Conservation (phyloP, 2,797 vertebrate genomes). For the Bovichtus diacanthus region DNA sequence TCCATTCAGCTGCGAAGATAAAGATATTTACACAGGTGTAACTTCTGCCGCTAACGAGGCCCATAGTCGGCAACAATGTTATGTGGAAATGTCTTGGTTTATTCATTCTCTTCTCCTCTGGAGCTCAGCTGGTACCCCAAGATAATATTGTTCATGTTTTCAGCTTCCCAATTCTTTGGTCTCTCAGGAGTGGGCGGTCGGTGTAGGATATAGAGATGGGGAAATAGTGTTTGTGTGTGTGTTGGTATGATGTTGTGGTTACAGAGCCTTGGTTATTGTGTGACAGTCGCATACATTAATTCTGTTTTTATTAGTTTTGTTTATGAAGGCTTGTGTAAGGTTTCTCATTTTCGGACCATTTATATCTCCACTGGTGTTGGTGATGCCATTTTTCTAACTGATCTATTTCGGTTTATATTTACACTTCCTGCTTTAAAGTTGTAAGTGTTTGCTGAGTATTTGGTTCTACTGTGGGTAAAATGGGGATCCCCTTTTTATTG, state of each 20-base stretch:
- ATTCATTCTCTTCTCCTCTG: constrained; percentile 51
- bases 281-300: constrained; percentile 46
- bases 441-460: constrained; percentile 13
- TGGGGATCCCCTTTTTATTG: background rate
- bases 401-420: constrained; percentile 27
- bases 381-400: background rate
- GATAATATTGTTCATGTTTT: constrained; percentile 73
- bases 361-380: constrained; percentile 14
- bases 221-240: constrained; percentile 17
- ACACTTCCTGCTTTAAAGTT: constrained; percentile 10
- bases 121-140: constrained; percentile 66
- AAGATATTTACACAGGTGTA: constrained; percentile 39
- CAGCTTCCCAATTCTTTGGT: constrained; percentile 51
- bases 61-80: constrained; percentile 44
- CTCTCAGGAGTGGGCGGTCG: constrained; percentile 49
- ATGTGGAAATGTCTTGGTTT: constrained; percentile 56
- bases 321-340: background rate
- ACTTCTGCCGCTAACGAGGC: constrained; percentile 22
- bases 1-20: constrained; percentile 5
- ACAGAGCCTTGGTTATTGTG: constrained; percentile 48
- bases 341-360: constrained; percentile 26
- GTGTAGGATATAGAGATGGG: constrained; percentile 42
- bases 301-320: constrained; percentile 25
- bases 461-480: background rate
- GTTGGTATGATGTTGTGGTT: constrained; percentile 20